Base-by-base conservation (phyloP, 1,140 invertebrate genomes). In the Drosophila rhopaloa region DNA sequence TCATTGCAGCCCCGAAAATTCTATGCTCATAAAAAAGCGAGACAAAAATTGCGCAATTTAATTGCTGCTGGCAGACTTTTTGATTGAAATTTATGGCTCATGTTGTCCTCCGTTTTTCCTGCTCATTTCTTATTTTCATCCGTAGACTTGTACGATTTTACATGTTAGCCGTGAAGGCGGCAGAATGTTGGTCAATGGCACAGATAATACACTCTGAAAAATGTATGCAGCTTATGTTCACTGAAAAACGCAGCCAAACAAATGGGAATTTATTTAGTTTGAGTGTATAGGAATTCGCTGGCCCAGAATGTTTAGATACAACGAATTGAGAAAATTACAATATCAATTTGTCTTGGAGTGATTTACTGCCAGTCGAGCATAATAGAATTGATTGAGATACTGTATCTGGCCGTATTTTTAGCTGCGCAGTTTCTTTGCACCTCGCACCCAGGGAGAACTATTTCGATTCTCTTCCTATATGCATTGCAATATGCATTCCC, bases 71-170 rank as follows among this genome's bases (percentile, higher is more conserved):
- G 77, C 76, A 56, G 60, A 55, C 62, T 77, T 74, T 86, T 88
- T 83, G 79, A 83, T 86, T 79, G 76, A 83, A 77, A 86, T 86
- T 86, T 88, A 86, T 86, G 67, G 80, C 43, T 76, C 65, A 75
- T 67, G 74, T 67, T 89, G 83, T 86, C 83, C 83, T 77, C 76
- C 35, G 83, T 88, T 75, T 75, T 54, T 70, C 40, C 38, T 59
- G 14, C 10, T 41, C 48, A 32, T 63, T 66, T 65, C 19, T 40
- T 40, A 41, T 55, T 76, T 65, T 38, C 44, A 37, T 65, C 37
- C 56, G 19, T 43, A 24, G 24, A 54, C 40, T 38, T 40, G 16
- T 41, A 16, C 24, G 37, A 51, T 40, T 47, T 63, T 62, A 37
- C 62, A 65, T 47, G 41, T 38, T 58, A 38, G 46, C 65, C 44